These are phyloP conservation scores for Platorchestia sp. DNA, from an alignment of 1,140 invertebrate species.

Conservation along the genomic window DNA sequence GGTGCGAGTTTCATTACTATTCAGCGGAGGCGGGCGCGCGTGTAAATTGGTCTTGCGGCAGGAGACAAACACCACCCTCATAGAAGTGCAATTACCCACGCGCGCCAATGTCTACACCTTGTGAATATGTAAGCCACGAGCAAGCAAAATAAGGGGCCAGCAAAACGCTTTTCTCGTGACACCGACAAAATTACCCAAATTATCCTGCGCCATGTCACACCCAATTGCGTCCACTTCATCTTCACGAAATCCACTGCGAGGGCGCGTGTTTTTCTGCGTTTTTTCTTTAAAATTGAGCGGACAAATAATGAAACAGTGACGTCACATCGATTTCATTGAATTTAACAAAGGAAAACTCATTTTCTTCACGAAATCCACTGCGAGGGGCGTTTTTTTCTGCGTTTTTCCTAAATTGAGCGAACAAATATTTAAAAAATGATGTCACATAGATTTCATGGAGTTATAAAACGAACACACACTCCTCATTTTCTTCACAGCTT, in stretches of 20 bases:
- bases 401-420: background rate
- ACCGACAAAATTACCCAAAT: slow-evolving; percentile 49
- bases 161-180: background rate
- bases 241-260: background rate
- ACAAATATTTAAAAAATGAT: background rate
- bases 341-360: background rate
- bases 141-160: slow-evolving; percentile 27
- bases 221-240: background rate
- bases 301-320: background rate
- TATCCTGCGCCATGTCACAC: background rate
- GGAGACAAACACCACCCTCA: slow-evolving; percentile 53
- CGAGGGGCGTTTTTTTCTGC: background rate
- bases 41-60: slow-evolving; percentile 46
- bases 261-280: background rate
- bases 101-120: slow-evolving; percentile 52
- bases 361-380: background rate
- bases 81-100: slow-evolving; percentile 50
- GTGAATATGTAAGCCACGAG: slow-evolving; percentile 55
- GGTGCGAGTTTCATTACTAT: slow-evolving; percentile 44
- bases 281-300: background rate
- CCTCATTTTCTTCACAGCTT: background rate
- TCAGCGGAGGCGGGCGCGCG: slow-evolving; percentile 20
- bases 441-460: background rate
- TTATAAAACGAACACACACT: background rate
- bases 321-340: background rate